These are phyloP conservation scores for Aegotheles bennettii DNA, from an alignment of 2,113 vertebrate genomes.

Conservation along the genomic window DNA sequence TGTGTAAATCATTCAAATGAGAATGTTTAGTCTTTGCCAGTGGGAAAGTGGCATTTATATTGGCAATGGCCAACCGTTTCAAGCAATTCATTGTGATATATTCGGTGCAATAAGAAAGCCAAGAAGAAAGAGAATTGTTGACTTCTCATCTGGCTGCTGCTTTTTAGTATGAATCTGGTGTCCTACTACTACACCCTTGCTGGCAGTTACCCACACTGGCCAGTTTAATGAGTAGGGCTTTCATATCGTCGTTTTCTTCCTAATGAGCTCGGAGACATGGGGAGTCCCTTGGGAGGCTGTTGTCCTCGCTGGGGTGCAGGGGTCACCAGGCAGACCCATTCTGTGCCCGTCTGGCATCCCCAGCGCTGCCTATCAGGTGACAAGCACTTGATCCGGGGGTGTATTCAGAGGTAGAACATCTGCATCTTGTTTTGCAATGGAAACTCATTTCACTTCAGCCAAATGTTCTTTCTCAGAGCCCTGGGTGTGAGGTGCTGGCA, in stretches of 20 bases:
- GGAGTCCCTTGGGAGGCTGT: background rate
- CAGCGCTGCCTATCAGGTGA: background rate
- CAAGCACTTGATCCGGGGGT: background rate
- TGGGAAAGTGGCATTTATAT: background rate
- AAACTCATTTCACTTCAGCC: background rate
- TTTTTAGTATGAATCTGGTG: background rate
- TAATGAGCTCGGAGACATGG: constrained; percentile 18
- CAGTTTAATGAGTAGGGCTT: background rate
- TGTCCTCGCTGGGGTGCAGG: background rate
- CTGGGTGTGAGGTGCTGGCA: background rate
- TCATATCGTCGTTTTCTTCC: background rate
- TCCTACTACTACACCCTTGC: background rate
- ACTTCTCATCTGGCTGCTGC: background rate
- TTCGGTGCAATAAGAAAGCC: background rate
- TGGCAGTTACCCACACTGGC: background rate
- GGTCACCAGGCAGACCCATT: background rate
- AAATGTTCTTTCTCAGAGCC: background rate
- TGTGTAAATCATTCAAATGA: background rate
- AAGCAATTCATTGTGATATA: background rate
- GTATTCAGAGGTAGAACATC: constrained; percentile 17
- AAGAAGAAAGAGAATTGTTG: background rate
- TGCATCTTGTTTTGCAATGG: constrained; percentile 51
- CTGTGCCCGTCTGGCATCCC: constrained; percentile 22
- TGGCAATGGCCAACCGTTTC: background rate
- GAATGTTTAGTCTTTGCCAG: background rate